A percentile compares a stretch with the other conserved stretches of the same genome.
phyloP scores from a whole-genome alignment of 2,797 vertebrate genomes.

The Rhinophrynus dorsalis region DNA sequence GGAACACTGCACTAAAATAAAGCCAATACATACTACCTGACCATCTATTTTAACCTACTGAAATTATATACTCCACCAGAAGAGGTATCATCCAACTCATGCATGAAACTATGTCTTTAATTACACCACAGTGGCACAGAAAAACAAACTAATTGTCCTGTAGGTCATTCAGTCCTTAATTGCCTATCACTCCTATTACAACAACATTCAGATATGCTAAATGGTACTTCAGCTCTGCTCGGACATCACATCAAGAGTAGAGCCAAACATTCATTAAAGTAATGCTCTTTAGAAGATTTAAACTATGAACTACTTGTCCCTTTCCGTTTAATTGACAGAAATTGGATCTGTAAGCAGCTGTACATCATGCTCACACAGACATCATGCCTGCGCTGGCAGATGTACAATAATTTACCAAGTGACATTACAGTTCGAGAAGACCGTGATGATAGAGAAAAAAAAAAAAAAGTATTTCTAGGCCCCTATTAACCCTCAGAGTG shows the following conservation, averaged over 20 bases:
- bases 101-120: not conserved
- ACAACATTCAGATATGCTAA: not conserved
- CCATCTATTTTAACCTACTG: no score
- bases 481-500: no score
- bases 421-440: no score
- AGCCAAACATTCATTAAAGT: no score
- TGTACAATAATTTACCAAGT: not conserved
- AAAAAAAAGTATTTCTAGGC: no score
- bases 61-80: not conserved
- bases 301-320: not conserved
- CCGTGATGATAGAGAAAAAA: no score
- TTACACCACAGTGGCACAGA: not conserved
- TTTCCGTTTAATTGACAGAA: conserved; percentile 1
- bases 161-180: no score
- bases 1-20: no score
- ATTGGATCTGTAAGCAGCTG: not conserved
- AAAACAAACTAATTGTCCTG: not conserved
- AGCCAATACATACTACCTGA: no score
- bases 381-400: not conserved
- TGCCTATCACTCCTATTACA: not conserved
- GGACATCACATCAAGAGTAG: no score
- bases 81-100: not conserved
- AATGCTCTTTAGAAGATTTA: not conserved
- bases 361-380: conserved; percentile 17
- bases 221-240: no score